These are phyloP conservation scores for Phataginus tricuspis DNA, from an alignment of 2,797 vertebrate genomes.

Conservation along the genomic window DNA sequence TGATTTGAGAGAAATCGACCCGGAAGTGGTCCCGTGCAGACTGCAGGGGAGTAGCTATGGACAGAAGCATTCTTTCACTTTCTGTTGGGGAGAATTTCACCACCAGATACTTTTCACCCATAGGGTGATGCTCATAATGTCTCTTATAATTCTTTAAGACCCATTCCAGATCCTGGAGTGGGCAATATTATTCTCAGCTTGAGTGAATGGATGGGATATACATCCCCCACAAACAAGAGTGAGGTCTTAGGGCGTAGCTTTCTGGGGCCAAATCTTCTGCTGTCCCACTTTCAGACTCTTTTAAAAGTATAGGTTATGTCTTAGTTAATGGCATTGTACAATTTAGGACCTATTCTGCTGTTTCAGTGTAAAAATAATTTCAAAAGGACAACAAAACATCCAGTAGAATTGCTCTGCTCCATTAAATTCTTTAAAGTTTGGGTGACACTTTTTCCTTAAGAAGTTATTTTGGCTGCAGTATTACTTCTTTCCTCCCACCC, in stretches of 20 bases:
- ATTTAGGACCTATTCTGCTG: not conserved
- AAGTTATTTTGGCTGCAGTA: not conserved
- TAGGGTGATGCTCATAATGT: not conserved
- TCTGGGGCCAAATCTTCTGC: not conserved
- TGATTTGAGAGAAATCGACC: not conserved
- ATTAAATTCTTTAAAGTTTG: not conserved
- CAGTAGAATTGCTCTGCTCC: not conserved
- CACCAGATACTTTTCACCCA: not conserved
- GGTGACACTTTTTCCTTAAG: not conserved
- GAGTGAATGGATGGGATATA: not conserved
- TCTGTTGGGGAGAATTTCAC: not conserved
- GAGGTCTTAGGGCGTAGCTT: not conserved
- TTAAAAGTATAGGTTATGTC: not conserved
- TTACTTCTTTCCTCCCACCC: not conserved
- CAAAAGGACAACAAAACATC: not conserved
- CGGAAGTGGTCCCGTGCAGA: not conserved
- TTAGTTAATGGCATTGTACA: not conserved
- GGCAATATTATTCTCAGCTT: not conserved
- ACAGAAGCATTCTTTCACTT: not conserved
- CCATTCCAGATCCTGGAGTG: not conserved
- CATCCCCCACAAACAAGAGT: not conserved
- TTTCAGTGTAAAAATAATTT: not conserved
- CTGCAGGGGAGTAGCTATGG: not conserved
- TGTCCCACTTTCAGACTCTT: not conserved
- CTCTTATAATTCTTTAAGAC: not conserved